Evolutionary conservation across 2,113 vertebrate species (phyloP).

Genomic region (Thalassarche chlororhynchos): DNA sequence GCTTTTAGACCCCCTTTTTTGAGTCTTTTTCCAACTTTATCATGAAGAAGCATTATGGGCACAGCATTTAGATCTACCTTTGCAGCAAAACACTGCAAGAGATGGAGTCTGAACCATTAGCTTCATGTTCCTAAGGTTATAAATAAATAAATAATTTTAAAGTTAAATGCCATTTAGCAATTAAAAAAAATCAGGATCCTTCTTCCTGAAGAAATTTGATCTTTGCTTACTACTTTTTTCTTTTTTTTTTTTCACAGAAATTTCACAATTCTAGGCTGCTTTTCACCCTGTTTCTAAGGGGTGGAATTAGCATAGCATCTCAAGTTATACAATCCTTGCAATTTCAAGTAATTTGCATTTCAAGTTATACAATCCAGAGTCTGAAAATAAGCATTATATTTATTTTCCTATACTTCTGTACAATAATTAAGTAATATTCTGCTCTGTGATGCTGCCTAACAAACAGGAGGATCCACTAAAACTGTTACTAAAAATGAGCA

Average conservation of each 20-base stretch:
- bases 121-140: neutral
- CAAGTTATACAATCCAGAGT: neutral
- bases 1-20: neutral
- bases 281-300: neutral
- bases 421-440: neutral
- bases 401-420: neutral
- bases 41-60: neutral
- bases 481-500: neutral
- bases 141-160: neutral
- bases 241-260: neutral
- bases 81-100: neutral
- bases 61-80: neutral
- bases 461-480: neutral
- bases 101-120: neutral
- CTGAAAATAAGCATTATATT: neutral
- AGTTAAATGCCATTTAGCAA: neutral
- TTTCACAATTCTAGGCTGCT: neutral
- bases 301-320: neutral
- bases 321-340: neutral
- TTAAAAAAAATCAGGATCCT: neutral
- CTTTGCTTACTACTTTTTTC: neutral
- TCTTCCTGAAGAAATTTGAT: neutral
- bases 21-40: neutral
- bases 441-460: neutral
- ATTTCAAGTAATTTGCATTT: neutral